Base-by-base conservation (phyloP, 2,888 invertebrate species). In the Rhaphigaster nebulosa region DNA sequence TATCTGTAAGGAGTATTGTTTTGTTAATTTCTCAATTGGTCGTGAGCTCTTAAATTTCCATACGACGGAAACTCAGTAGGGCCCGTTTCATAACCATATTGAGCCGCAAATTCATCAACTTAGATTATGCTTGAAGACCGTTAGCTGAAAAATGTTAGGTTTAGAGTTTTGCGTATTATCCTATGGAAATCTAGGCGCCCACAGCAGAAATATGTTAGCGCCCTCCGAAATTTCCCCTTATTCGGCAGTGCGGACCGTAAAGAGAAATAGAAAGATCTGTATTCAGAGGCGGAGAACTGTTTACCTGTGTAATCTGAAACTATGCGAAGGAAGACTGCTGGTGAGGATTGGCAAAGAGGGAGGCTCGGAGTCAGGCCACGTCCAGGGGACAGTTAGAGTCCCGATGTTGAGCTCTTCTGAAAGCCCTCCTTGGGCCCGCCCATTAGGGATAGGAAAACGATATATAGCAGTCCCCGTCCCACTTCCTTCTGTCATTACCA, bases 281-380 rank as follows among this genome's bases (percentile, higher is more conserved):
- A 84, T 84, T 84, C 84, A 84, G 26, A 15, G 45, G 6, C 8
- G n/a, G 84, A 41, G 45, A n/a, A 50, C 84, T 84, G 84, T 84
- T 84, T 84, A 84, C 45, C 84, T 50, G n/a, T 84, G 84, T 84
- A 84, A 84, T 84, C 84, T 84, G 84, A 84, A 84, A 84, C 84
- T 84, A 84, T 84, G 84, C 84, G 84, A 84, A 38, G 45, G 45
- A 13, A 13, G 26, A 1, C n/a, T 0, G 41, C 6, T 15, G 45
- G 45, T 45, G 84, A 84, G 84, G 84, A 84, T 84, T 84, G 84
- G 45, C 41, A 41, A n/a, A 26, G 13, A n/a, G 20, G 45, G 6
- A 2, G 15, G 13, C 13, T 15, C 4, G 84, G 45, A 84, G 84
- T 84, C 84, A 15, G 84, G 45, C 84, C 84, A 84, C 84, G 84